These are phyloP conservation scores for Parotocinclus haroldoi DNA, from an alignment of 2,797 vertebrate species.

Conservation along the genomic window DNA sequence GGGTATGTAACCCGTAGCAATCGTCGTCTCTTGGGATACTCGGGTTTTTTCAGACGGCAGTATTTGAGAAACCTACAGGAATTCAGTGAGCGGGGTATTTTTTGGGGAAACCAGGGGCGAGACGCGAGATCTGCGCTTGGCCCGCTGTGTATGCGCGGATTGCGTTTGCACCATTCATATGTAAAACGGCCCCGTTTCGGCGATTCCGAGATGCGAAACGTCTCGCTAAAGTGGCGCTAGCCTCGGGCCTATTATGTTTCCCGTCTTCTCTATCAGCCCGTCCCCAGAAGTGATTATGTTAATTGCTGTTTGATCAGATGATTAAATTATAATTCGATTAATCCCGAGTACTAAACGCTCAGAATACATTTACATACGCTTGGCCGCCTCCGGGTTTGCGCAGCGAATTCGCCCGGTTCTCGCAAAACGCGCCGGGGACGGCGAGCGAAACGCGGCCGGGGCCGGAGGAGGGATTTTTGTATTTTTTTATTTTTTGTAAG, in stretches of 20 bases:
- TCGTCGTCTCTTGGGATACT: no score
- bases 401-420: constrained; percentile 52
- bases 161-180: constrained; percentile 24
- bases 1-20: no score
- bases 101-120: not conserved
- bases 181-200: constrained; percentile 50
- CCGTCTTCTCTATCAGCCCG: constrained; percentile 73
- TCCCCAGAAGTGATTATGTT: constrained; percentile 88
- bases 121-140: not conserved
- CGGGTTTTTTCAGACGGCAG: no score
- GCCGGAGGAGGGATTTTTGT: no score
- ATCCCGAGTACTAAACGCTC: constrained; percentile 81
- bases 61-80: no score
- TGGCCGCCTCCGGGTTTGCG: constrained; percentile 66
- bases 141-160: constrained; percentile 49
- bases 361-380: constrained; percentile 79
- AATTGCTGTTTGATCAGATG: constrained; percentile 95
- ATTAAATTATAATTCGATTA: constrained; percentile 90
- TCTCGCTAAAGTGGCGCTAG: constrained; percentile 67
- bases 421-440: not conserved
- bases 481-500: constrained; percentile 10
- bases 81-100: no score
- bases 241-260: constrained; percentile 72
- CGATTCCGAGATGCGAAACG: constrained; percentile 63
- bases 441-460: not conserved